These are phyloP conservation scores for Entelurus aequoreus DNA, from an alignment of 2,113 vertebrate species.

Conservation along the genomic window DNA sequence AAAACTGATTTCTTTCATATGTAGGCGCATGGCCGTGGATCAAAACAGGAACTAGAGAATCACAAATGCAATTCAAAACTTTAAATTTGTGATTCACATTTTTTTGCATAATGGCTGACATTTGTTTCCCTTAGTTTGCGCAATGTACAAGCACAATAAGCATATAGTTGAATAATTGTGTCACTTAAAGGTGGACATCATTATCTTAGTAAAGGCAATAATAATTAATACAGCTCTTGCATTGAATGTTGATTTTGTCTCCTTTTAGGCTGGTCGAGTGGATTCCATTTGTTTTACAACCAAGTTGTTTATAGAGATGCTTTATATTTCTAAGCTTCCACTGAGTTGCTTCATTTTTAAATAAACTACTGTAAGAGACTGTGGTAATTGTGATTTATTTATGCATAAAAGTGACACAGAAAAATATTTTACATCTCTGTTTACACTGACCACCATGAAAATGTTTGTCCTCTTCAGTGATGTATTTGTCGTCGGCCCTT, in stretches of 20 bases:
- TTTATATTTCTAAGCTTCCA: neutral
- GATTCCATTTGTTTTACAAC: neutral
- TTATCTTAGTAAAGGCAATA: neutral
- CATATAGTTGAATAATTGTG: neutral
- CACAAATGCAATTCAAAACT: too few relatives aligned
- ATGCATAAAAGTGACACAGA: conserved; percentile 34
- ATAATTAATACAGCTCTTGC: neutral
- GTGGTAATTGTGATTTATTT: conserved; percentile 43
- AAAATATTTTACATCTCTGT: conserved; percentile 7
- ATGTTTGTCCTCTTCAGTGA: neutral
- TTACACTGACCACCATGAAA: neutral
- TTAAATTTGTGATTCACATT: too few relatives aligned
- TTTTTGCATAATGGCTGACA: too few relatives aligned
- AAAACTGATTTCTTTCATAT: too few relatives aligned
- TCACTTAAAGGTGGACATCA: neutral
- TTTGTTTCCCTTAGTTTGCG: too few relatives aligned
- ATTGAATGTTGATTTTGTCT: neutral
- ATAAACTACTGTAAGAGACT: conserved; percentile 23
- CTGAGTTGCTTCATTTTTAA: conserved; percentile 32
- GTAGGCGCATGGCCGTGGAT: too few relatives aligned
- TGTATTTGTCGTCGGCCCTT: conserved; percentile 28
- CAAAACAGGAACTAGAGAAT: too few relatives aligned
- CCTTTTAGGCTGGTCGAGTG: neutral
- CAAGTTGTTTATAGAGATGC: neutral
- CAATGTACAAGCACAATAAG: too few relatives aligned